Evolutionary conservation across 2,888 invertebrate genomes (phyloP).

Genomic region (Silvanus unidentatus): DNA sequence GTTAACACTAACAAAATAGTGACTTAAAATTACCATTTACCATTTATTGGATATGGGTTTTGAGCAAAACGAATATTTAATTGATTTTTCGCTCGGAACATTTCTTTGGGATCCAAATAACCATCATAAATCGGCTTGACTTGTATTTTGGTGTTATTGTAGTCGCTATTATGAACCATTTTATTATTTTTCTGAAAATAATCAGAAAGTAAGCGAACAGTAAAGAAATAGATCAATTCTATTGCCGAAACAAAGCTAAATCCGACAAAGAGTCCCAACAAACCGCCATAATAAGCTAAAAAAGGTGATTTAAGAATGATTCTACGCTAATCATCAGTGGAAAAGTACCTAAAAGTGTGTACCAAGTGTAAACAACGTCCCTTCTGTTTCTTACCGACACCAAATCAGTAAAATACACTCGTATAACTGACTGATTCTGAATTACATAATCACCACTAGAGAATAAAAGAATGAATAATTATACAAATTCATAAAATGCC

Average conservation of each 20-base stretch:
- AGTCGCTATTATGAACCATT: too few species aligned
- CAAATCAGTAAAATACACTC: slow-evolving; percentile 62
- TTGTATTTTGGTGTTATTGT: too few species aligned
- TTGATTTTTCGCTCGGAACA: too few species aligned
- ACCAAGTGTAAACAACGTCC: slow-evolving; percentile 64
- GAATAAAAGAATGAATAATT: slow-evolving; percentile 5
- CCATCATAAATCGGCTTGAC: too few species aligned
- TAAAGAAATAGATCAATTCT: slow-evolving; percentile 60
- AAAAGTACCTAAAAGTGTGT: slow-evolving; percentile 58
- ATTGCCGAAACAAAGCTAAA: slow-evolving; percentile 64
- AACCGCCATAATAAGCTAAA: slow-evolving; percentile 66
- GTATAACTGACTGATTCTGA: slow-evolving; percentile 54
- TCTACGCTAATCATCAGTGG: neutral
- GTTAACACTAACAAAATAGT: too few species aligned
- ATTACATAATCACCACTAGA: slow-evolving; percentile 39
- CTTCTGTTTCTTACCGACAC: slow-evolving; percentile 61
- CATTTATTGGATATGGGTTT: too few species aligned
- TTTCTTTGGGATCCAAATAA: too few species aligned
- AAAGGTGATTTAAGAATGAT: slow-evolving; percentile 26
- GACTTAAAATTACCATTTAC: too few species aligned
- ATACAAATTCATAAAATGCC: slow-evolving; percentile 1
- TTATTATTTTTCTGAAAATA: neutral
- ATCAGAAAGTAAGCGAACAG: slow-evolving; percentile 44
- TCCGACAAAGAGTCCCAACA: slow-evolving; percentile 63
- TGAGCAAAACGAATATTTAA: too few species aligned